Percentiles rank a stretch among this genome's conserved stretches.
Conservation (phyloP, 2,113 vertebrate genomes). For the Sinosuthora webbiana region DNA sequence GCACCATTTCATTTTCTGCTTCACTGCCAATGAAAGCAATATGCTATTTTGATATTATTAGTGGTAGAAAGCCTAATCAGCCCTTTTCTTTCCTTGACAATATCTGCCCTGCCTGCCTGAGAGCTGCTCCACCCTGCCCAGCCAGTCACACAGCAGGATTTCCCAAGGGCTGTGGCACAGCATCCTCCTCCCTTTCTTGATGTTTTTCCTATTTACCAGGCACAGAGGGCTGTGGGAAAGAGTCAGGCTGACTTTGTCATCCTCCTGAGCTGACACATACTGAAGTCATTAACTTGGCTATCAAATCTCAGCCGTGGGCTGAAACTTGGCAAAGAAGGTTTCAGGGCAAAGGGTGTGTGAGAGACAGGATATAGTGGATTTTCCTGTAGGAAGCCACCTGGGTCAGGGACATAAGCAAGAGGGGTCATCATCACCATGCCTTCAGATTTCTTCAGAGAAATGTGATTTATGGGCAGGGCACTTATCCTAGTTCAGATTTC, state of each 20-base stretch:
- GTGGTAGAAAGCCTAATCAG: conserved; percentile 28
- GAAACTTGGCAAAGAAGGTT: conserved; percentile 35
- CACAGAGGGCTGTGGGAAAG: not conserved
- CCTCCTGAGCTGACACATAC: not conserved
- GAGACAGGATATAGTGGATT: not conserved
- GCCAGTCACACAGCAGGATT: not conserved
- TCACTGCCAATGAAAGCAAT: conserved; percentile 10
- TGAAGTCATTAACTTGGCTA: conserved; percentile 6
- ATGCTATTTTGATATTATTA: conserved; percentile 39
- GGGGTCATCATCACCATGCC: not conserved
- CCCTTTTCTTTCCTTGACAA: not conserved
- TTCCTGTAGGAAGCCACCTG: not conserved
- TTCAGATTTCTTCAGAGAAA: not conserved
- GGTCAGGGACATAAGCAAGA: not conserved
- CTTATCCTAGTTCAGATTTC: not conserved
- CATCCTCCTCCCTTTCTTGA: not conserved
- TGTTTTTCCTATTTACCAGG: not conserved
- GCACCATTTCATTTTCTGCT: not conserved
- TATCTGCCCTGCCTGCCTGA: not conserved
- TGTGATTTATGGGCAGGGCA: not conserved
- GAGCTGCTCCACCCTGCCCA: not conserved
- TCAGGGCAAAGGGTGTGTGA: not conserved
- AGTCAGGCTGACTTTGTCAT: not conserved
- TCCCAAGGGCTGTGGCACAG: not conserved
- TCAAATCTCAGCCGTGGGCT: conserved; percentile 34